A percentile compares a stretch with the other conserved stretches of the same genome.
These are phyloP conservation scores for Misgurnus anguillicaudatus DNA, from an alignment of 2,113 vertebrate species.

Conservation along the genomic window DNA sequence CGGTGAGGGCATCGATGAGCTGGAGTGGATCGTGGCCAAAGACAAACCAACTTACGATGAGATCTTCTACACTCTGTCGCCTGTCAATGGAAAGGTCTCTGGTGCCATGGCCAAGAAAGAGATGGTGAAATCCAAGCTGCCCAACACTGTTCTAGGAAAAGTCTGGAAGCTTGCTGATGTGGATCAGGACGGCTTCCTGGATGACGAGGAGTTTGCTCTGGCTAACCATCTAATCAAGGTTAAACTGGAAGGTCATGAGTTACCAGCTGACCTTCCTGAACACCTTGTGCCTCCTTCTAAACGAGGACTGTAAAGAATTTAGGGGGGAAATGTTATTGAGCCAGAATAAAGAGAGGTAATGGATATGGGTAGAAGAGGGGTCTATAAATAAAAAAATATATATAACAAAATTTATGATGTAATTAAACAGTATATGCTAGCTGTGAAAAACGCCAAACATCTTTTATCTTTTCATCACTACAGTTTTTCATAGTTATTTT, in stretches of 20 bases:
- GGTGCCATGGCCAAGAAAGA: slow-evolving; percentile 81
- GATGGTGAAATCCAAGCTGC: slow-evolving; percentile 84
- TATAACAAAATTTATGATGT: slow-evolving; percentile 24
- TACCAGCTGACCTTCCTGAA: slow-evolving; percentile 73
- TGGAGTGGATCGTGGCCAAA: slow-evolving; percentile 79
- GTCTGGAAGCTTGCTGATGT: slow-evolving; percentile 82
- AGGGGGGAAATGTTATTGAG: slow-evolving; percentile 1
- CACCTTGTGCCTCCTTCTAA: slow-evolving; percentile 81
- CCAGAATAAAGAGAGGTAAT: slow-evolving; percentile 9
- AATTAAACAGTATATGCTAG: slow-evolving; percentile 4
- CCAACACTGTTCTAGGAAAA: slow-evolving; percentile 71
- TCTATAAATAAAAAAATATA: slow-evolving; percentile 12
- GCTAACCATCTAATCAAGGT: slow-evolving; percentile 65
- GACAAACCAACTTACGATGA: slow-evolving; percentile 83
- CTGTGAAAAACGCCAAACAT: background rate
- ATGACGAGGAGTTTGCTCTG: slow-evolving; percentile 62
- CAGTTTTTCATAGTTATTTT: slow-evolving; percentile 8
- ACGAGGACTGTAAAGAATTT: slow-evolving; percentile 50
- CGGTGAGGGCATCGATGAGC: slow-evolving; percentile 78
- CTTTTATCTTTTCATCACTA: slow-evolving; percentile 12
- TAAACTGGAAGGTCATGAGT: slow-evolving; percentile 77
- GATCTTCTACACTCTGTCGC: slow-evolving; percentile 82
- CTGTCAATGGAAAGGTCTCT: slow-evolving; percentile 79
- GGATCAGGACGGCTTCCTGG: slow-evolving; percentile 77
- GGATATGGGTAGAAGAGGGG: background rate